A percentile compares a stretch with the other conserved stretches of the same genome.
These are phyloP conservation scores for Zonotrichia leucophrys DNA, from an alignment of 2,113 vertebrate genomes.

Conservation along the genomic window DNA sequence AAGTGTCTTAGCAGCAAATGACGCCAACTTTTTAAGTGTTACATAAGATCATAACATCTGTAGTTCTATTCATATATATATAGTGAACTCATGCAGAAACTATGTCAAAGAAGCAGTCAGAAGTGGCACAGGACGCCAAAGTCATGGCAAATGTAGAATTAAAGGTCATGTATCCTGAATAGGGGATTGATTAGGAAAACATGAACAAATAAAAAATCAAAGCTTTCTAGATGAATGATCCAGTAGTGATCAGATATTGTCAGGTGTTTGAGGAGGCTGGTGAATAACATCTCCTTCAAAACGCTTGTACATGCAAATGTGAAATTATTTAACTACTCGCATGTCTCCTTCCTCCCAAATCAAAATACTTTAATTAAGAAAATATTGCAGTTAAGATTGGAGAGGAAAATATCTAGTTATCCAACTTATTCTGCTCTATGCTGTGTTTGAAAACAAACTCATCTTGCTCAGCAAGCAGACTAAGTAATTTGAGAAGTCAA, in stretches of 20 bases:
- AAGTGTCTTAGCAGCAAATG: not conserved
- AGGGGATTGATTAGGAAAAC: not conserved
- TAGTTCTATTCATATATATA: not conserved
- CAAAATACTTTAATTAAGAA: not conserved
- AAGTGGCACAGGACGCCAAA: not conserved
- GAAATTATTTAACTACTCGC: not conserved
- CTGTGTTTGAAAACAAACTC: not conserved
- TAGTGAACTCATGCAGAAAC: not conserved
- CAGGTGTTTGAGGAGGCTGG: not conserved
- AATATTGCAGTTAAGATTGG: not conserved
- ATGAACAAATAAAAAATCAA: not conserved
- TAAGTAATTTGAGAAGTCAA: not conserved
- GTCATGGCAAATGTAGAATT: not conserved
- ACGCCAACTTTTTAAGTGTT: not conserved
- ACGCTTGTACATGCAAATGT: not conserved
- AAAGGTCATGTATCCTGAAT: not conserved
- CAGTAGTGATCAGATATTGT: not conserved
- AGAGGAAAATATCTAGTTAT: not conserved
- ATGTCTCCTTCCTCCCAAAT: not conserved
- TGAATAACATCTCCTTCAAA: not conserved
- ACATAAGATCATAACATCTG: not conserved
- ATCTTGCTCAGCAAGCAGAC: not conserved
- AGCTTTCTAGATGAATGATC: not conserved
- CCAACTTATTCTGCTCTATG: not conserved
- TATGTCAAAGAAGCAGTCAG: not conserved